Base-by-base conservation (phyloP, 1,140 invertebrate genomes). In the Ridgeia piscesae region DNA sequence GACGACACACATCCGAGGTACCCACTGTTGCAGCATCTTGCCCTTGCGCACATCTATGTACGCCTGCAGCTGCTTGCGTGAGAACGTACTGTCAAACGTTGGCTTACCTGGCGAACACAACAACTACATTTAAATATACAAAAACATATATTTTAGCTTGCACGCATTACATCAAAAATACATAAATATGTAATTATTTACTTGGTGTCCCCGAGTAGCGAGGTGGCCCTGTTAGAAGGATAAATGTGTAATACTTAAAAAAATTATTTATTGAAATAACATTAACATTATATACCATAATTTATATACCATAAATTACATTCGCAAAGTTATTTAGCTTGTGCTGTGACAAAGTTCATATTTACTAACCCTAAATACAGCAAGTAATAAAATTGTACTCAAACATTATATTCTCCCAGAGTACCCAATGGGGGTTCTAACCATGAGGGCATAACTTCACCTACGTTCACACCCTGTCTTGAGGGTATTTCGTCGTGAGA, bases 21-120 rank as follows among this genome's bases (percentile, higher is more conserved):
- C 94, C 96, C 96, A 96, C 88, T 95, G 95, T 42, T 95, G 94
- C 33, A 96, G 93, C 35, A 96, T 92, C 91, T 95, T 95, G 35
- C 95, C 95, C 92, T 95, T 96, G 9, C 95, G 92, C 27, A 96
- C 94, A 35, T 95, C 94, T 6, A 94, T 92, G 91, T 94, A 94
- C 6, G 94, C 92, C 34, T 94, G 93, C 48, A 96, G 93, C 91
- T 95, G 95, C 91, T 95, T 95, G 35, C 95, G 93, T 21, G 95
- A 95, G 89, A 95, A 95, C 33, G 95, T 96, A 42, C 94, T 94
- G 93, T 96, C 95, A 35, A 94, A 94, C 77, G 95, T 90, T 1
- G 95, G 95, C 93, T 96, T 96, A 9, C 96, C 96, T 96, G 93
- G 88, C 93, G 94, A 93, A 90, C n/a, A 9, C n/a, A 89, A 89